Evolutionary conservation across 30 jellyfish, hydroid and myxozoan genomes (phyloP).

Genomic region (Phacellophora camtschatica): DNA sequence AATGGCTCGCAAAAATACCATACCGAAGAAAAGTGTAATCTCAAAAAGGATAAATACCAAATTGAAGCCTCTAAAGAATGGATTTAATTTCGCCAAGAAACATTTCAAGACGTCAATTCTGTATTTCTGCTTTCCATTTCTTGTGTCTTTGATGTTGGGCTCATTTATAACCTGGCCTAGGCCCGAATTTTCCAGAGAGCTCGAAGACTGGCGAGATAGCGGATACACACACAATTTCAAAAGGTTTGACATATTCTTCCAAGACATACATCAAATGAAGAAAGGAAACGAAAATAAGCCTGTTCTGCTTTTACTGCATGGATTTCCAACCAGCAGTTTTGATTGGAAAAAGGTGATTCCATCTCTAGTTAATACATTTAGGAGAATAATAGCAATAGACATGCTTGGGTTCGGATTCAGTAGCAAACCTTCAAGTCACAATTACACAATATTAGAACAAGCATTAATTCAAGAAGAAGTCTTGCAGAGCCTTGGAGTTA

Average conservation of each 20-base stretch:
- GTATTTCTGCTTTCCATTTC: conserved; percentile 29
- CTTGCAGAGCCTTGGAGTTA: conserved; percentile 35
- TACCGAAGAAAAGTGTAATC: background rate
- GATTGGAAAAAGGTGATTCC: conserved; percentile 70
- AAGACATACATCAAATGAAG: conserved; percentile 45
- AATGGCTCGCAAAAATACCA: too few species aligned
- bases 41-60: background rate
- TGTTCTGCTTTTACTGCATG: conserved; percentile 66
- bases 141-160: conserved; percentile 24
- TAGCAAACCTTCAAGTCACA: conserved; percentile 81
- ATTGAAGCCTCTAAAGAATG: background rate
- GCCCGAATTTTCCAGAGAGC: conserved; percentile 55
- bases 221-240: conserved; percentile 46
- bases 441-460: conserved; percentile 75
- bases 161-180: conserved; percentile 44
- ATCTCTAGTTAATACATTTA: conserved; percentile 19
- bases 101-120: background rate
- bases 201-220: conserved; percentile 84
- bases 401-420: conserved; percentile 96
- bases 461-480: conserved; percentile 70
- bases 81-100: background rate
- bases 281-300: conserved; percentile 9
- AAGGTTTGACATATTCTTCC: conserved; percentile 57
- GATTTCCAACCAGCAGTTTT: conserved; percentile 90
- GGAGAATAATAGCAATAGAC: conserved; percentile 77